Base-by-base conservation (phyloP, 2,113 vertebrate species). In the Stomatorhinus ivindoensis region DNA sequence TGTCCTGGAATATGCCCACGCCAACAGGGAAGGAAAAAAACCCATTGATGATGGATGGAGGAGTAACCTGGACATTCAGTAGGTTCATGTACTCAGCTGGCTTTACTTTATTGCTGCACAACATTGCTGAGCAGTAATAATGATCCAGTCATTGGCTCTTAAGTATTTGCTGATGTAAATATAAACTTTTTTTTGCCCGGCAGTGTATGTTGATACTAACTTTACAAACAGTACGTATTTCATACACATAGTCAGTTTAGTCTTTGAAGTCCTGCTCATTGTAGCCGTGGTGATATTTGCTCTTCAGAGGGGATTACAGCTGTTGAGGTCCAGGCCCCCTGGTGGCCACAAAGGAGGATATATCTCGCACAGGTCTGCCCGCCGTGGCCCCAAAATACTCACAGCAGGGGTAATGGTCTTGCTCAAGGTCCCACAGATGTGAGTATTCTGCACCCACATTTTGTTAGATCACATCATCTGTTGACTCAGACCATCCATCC, bases 371-470 rank as follows among this genome's bases (percentile, higher is more conserved):
- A 69, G 61, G 61, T 69, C 61, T 13, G 61, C 8, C n/a, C 27
- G 11, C 58, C n/a, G 8, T 11, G 58, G 58, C 83, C 17, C 1
- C 31, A 42, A 9, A 84, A 1, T 24, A 31, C 42, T 11, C 83
- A 86, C 83, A 13, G 55, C 55, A 61, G 24, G 55, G 24, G 55
- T 61, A 61, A n/a, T 24, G 55, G 55, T n/a, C 55, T n/a, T n/a
- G 55, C 24, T 61, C 7, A 61, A 61, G 24, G 55, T 6, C 55
- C 55, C 55, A n/a, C 21, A 61, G 55, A 61, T 61, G 55, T 61
- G 55, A 61, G 21, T 61, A 61, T 3, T 27, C 24, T 86, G 44
- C 44, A 35, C 88, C 89, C 88, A 90, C 83, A 50, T 86, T 27
- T 85, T 85, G 46, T 85, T 48, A 86, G 46, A 31, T 50, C 83